Base-by-base conservation (phyloP, 1,140 invertebrate species). In the Eupeodes corollae region DNA sequence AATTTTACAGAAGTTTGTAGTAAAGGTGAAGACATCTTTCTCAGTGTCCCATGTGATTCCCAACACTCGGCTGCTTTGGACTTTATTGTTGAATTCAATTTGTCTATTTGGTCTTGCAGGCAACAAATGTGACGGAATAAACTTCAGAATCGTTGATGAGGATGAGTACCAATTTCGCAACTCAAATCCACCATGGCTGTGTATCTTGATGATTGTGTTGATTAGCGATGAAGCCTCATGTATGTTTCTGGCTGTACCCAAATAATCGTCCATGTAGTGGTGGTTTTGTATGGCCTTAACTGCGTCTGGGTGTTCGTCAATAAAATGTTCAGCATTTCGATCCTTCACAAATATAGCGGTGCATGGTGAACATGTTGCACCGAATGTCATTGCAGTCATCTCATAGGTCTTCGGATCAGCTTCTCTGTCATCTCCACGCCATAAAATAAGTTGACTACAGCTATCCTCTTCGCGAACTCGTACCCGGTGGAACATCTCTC, bases 251-350 rank as follows among this genome's bases (percentile, higher is more conserved):
- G 55, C 56, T 19, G 65, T 67, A 8, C 55, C 54, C 1, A 71
- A 35, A 0, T 69, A n/a, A 51, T 76, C 70, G 44, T 76, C 65
- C 56, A 68, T 68, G 42, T 66, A 70, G 46, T 58, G 59, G 34
- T 60, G 52, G 6, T 57, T 42, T 2, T 50, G 15, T 8, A 68
- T 58, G 1, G 55, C 59, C 0, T 54, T 14, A 0, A 54, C 61
- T 0, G 65, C 59, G 2, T 33, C 14, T 0, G 57, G 61, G 26
- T 51, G 48, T 6, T 39, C 12, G 6, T 21, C 42, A 41, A 35
- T 33, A 44, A 49, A 52, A 3, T 38, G 19, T 5, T 32, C 5
- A 1, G 63, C 58, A 35, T 68, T 64, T 10, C 21, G 19, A 42
- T 61, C 52, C 11, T 51, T 48, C 1, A 65, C 51, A 46, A 42